A percentile compares a stretch with the other conserved stretches of the same genome.
Evolutionary conservation across 2,113 vertebrate species (phyloP).

Genomic region (Perca schrenkii): DNA sequence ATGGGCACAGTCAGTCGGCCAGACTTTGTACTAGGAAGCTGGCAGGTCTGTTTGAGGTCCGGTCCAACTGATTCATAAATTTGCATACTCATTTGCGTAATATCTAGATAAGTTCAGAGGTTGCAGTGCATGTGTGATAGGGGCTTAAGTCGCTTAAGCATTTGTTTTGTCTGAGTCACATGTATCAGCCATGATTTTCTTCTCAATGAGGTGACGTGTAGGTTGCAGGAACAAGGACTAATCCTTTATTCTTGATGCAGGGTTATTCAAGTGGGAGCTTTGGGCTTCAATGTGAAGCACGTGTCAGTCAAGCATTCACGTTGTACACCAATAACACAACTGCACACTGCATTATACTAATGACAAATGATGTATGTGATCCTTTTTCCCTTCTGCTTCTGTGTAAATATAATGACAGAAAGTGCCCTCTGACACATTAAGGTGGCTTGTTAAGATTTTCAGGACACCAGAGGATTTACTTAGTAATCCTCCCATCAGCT

Average conservation of each 20-base stretch:
- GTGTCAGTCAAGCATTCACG: too few relatives aligned
- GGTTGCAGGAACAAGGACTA: background rate
- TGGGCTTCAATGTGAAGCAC: background rate
- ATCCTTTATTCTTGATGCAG: slow-evolving; percentile 31
- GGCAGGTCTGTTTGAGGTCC: too few relatives aligned
- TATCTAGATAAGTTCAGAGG: too few relatives aligned
- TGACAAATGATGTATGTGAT: background rate
- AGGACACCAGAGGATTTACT: slow-evolving; percentile 69
- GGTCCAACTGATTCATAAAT: too few relatives aligned
- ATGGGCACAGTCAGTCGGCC: too few relatives aligned
- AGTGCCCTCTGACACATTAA: slow-evolving; percentile 44
- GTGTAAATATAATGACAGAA: background rate
- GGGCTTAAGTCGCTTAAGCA: background rate
- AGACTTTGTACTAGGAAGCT: too few relatives aligned
- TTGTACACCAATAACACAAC: background rate
- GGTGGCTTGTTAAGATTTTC: slow-evolving; percentile 65
- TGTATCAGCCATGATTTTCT: slow-evolving; percentile 22
- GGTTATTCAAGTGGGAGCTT: background rate
- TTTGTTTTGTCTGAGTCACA: slow-evolving; percentile 2
- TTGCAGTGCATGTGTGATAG: too few relatives aligned
- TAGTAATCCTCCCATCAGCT: slow-evolving; percentile 67
- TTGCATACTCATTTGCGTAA: too few relatives aligned
- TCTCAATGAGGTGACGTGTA: slow-evolving; percentile 37
- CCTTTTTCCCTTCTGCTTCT: background rate
- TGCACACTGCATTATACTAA: background rate